Evolutionary conservation across 1,140 invertebrate genomes (phyloP).

Genomic region (Sinella curviseta): DNA sequence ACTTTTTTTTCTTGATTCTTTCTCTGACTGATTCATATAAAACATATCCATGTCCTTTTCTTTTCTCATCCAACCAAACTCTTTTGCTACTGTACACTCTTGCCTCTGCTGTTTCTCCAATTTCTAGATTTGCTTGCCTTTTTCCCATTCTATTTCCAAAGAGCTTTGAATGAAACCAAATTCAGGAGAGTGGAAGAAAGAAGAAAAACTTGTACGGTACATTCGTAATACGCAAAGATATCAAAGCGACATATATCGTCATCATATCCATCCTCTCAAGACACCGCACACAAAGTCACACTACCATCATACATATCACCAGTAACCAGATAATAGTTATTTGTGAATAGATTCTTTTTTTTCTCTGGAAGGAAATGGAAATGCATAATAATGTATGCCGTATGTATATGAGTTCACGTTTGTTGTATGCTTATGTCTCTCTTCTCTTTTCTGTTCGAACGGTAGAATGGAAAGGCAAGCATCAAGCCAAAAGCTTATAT

Average conservation of each 20-base stretch:
- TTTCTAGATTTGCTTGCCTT: conserved; percentile 6
- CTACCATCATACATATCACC: not conserved
- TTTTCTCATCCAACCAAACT: too few relatives aligned
- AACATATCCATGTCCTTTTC: not conserved
- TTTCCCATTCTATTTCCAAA: conserved; percentile 16
- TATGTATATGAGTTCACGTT: not conserved
- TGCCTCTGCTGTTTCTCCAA: not conserved
- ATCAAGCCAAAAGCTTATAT: not conserved
- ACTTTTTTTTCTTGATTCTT: conserved; percentile 1
- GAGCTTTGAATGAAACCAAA: not conserved
- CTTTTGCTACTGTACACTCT: not conserved
- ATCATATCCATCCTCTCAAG: conserved; percentile 17
- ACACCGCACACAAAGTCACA: not conserved
- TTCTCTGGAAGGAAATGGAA: not conserved
- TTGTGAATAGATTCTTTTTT: conserved; percentile 24
- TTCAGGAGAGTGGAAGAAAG: not conserved
- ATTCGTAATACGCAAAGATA: not conserved
- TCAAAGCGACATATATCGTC: conserved; percentile 9
- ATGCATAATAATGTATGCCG: not conserved
- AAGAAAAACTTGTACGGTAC: not conserved
- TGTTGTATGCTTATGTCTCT: too few relatives aligned
- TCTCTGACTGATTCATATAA: not conserved
- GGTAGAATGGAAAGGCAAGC: not conserved
- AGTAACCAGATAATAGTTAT: conserved; percentile 21
- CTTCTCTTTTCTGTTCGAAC: too few relatives aligned